Conservation (phyloP, 2,797 vertebrate species). For the Picus viridis region DNA sequence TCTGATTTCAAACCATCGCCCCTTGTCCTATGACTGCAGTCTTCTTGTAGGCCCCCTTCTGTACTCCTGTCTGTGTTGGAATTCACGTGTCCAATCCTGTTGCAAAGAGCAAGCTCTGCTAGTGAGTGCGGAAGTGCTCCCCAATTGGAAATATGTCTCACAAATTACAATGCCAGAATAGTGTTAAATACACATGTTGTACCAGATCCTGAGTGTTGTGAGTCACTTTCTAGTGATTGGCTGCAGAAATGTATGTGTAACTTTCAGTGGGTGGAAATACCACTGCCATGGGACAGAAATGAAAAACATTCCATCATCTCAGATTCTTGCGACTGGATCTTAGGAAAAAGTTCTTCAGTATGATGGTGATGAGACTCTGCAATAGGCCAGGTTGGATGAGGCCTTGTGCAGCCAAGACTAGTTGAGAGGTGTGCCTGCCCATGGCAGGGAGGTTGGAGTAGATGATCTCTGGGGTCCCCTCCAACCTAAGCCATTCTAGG, state of each 20-base stretch:
- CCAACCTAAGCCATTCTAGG: no score
- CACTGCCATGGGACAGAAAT: constrained; percentile 31
- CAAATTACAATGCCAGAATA: constrained; percentile 4
- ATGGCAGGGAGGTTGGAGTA: no score
- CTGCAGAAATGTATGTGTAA: constrained; percentile 15
- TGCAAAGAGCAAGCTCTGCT: not conserved
- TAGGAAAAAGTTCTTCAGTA: no score
- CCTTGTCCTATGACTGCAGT: no score
- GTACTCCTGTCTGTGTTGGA: not conserved
- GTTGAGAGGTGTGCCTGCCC: no score
- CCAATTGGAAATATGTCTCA: not conserved
- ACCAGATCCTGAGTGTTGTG: not conserved
- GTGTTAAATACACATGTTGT: not conserved
- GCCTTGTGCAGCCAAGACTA: no score
- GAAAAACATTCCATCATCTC: constrained; percentile 5
- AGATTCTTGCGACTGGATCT: not conserved
- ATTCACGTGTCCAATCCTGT: not conserved
- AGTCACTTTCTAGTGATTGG: constrained; percentile 10
- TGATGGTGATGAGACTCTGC: no score
- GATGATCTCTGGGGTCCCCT: no score
- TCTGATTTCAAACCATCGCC: no score
- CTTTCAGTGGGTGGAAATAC: constrained; percentile 28
- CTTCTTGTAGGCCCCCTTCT: not conserved
- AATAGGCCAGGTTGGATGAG: no score
- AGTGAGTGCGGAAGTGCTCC: not conserved